Evolutionary conservation across 2,888 invertebrate species (phyloP).

Genomic region (Anthophora plumipes): DNA sequence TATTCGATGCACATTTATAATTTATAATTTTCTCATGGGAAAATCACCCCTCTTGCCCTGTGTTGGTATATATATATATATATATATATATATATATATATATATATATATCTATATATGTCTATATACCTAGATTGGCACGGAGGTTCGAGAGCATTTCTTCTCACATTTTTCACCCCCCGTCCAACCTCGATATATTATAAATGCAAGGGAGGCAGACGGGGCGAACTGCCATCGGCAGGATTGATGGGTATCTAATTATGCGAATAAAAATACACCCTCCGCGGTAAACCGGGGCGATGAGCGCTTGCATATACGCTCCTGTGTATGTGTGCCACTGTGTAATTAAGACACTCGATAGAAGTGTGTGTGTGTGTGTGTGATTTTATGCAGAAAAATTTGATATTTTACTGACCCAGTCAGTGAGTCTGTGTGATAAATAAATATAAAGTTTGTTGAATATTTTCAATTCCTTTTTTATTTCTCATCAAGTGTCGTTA

Average conservation of each 20-base stretch:
- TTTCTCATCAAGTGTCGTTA: too few relatives aligned
- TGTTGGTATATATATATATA: too few relatives aligned
- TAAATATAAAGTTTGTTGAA: not conserved
- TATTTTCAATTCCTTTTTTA: too few relatives aligned
- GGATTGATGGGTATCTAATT: conserved; percentile 81
- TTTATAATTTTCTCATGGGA: conserved; percentile 52
- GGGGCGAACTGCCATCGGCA: conserved; percentile 67
- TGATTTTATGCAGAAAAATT: conserved; percentile 27
- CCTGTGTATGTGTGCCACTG: not conserved
- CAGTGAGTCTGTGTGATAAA: conserved; percentile 15
- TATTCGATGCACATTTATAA: conserved; percentile 50
- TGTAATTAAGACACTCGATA: not conserved
- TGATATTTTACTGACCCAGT: conserved; percentile 31
- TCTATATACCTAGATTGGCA: not conserved
- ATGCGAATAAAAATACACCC: conserved; percentile 76
- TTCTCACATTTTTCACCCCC: conserved; percentile 33
- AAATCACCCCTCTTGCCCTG: conserved; percentile 15
- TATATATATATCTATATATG: too few relatives aligned
- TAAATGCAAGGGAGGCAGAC: conserved; percentile 49
- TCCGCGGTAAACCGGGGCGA: conserved; percentile 40
- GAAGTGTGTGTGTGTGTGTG: not conserved
- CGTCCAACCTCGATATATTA: conserved; percentile 40
- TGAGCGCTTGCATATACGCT: not conserved
- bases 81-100: too few relatives aligned
- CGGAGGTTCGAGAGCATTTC: conserved; percentile 23